Evolutionary conservation across 1,140 invertebrate species (phyloP).

Genomic region (Dendroctonus ponderosae): DNA sequence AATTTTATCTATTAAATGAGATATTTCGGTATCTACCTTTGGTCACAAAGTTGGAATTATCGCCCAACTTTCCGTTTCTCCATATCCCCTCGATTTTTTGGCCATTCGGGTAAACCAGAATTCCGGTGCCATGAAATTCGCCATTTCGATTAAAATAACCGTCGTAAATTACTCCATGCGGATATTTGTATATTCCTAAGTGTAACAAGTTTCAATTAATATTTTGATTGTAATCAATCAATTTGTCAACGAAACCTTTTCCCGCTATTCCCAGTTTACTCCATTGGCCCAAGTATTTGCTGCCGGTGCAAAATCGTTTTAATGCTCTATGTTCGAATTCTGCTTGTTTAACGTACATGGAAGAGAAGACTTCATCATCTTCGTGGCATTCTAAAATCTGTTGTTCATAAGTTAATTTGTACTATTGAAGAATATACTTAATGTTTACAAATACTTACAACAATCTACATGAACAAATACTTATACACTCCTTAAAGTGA

Average conservation of each 20-base stretch:
- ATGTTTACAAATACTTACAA: too few relatives aligned
- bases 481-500: too few relatives aligned
- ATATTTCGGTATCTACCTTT: constrained; percentile 2
- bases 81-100: constrained; percentile 53
- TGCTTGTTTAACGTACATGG: background rate
- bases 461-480: too few relatives aligned
- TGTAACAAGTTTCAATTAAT: too few relatives aligned
- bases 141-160: constrained; percentile 55
- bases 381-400: constrained; percentile 1
- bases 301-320: constrained; percentile 53
- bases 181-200: constrained; percentile 28
- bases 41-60: constrained; percentile 12
- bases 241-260: constrained; percentile 41
- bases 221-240: background rate
- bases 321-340: constrained; percentile 2
- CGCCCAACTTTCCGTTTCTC: constrained; percentile 49
- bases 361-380: constrained; percentile 13
- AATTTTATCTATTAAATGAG: too few relatives aligned
- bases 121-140: constrained; percentile 57
- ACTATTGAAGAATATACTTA: too few relatives aligned
- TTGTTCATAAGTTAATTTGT: background rate
- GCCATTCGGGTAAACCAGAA: constrained; percentile 53
- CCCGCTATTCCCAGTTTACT: constrained; percentile 56
- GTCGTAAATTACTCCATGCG: constrained; percentile 53
- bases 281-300: constrained; percentile 56